Evolutionary conservation across 2,113 vertebrate genomes (phyloP), one percentile per base, ranked within the genome.

Genomic region (Cnemophilus loriae): DNA sequence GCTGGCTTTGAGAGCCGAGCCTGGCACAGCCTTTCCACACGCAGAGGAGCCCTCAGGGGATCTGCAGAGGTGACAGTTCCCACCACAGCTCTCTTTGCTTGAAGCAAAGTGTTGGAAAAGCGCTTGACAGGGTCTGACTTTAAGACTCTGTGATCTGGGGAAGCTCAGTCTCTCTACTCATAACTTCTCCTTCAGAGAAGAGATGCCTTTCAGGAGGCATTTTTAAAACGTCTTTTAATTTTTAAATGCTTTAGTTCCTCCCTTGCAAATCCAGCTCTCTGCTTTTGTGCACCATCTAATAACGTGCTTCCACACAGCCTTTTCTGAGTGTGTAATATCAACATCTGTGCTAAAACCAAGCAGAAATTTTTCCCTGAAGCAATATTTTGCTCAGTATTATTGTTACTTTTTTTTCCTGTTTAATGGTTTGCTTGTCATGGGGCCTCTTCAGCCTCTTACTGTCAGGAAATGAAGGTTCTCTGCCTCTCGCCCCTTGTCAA

Each of bases 311-410:
- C 79, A 70, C 12, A 10, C 17, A 74, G 60, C 32, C 79, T 19
- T 90, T 96, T 91, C 88, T 60, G 56, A 78, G 79, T 2, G 16
- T 90, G 83, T 69, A 95, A 74, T 95, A 96, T 92, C 92, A 83
- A 95, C 78, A 84, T 85, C 82, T 68, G 59, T n/a, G 83, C 73
- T 90, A 96, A 93, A 93, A 88, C 32, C 69, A 79, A 89, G 65
- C 32, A 84, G 65, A 82, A 93, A 79, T 90, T 81, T 90, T 78
- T 33, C 93, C 96, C 95, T 13, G 14, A 96, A 96, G 96, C 49
- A 22, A 35, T 64, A 75, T 93, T 95, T 81, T 92, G 21, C 44
- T 84, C 16, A 3, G 68, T 47, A 47, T 93, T 97, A 92, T 82
- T 89, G 64, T 91, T 94, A 44, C 23, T 70, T 86, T 84, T 82